phyloP scores from a whole-genome alignment of 2,888 invertebrate genomes.

The Ophion obscuratus region DNA sequence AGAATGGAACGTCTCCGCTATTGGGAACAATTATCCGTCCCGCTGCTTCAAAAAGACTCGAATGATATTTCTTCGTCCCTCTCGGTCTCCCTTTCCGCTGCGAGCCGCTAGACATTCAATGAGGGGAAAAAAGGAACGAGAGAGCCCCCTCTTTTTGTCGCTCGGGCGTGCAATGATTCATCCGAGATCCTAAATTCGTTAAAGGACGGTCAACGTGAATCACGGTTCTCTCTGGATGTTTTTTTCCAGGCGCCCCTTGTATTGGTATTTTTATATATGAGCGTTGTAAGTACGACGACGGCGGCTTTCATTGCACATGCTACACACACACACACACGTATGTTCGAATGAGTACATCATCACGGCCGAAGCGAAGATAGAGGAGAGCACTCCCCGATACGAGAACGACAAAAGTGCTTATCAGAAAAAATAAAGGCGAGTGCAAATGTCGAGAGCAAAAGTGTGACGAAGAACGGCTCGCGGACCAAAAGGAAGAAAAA shows the following conservation, averaged over 20 bases:
- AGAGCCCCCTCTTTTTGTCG: conserved; percentile 27
- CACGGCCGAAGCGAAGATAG: background rate
- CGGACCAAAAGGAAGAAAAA: background rate
- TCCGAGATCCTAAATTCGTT: conserved; percentile 66
- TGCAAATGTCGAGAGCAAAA: conserved; percentile 1
- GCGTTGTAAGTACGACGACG: conserved; percentile 16
- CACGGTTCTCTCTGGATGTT: conserved; percentile 43
- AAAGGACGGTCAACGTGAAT: conserved; percentile 63
- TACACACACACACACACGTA: background rate
- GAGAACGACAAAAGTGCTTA: conserved; percentile 36
- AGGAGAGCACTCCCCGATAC: conserved; percentile 23
- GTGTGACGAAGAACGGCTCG: conserved; percentile 12
- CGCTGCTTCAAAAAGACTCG: too few species aligned
- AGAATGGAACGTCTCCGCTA: too few species aligned
- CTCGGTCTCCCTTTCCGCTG: background rate
- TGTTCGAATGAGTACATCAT: background rate
- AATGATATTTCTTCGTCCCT: background rate
- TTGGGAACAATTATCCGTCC: too few species aligned
- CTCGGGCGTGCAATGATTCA: conserved; percentile 52
- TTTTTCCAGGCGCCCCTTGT: conserved; percentile 1
- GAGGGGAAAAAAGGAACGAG: background rate
- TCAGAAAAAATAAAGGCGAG: conserved; percentile 16
- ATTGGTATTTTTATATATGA: conserved; percentile 2
- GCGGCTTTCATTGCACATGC: background rate
- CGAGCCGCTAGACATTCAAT: background rate